A percentile compares a stretch with the other conserved stretches of the same genome.
phyloP scores from a whole-genome alignment of 2,888 invertebrate genomes.

The Acleris holmiana region DNA sequence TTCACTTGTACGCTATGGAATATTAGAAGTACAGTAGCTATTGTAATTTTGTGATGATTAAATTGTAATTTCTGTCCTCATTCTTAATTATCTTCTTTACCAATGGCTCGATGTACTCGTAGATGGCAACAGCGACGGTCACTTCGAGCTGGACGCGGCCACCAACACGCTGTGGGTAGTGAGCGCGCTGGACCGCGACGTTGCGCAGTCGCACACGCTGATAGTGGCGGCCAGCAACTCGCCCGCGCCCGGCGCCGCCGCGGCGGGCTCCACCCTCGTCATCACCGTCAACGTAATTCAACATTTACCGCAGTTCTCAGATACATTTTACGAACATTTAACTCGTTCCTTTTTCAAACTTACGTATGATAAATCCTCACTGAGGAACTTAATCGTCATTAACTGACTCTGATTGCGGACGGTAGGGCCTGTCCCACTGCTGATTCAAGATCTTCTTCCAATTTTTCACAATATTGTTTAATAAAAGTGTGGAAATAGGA shows the following conservation, averaged over 20 bases:
- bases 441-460: too few species aligned
- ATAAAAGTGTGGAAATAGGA: too few species aligned
- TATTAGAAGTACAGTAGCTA: too few species aligned
- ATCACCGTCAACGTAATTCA: conserved; percentile 73
- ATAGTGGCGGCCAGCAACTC: conserved; percentile 79
- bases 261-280: conserved; percentile 61
- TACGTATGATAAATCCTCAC: too few species aligned
- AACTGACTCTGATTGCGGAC: too few species aligned
- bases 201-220: conserved; percentile 62
- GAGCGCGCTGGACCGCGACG: conserved; percentile 72
- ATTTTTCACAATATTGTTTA: conserved; percentile 1
- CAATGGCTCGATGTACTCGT: conserved; percentile 17
- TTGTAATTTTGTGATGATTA: too few species aligned
- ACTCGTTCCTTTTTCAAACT: too few species aligned
- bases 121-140: conserved; percentile 65
- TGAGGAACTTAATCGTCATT: too few species aligned
- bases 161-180: conserved; percentile 64
- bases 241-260: conserved; percentile 48
- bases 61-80: too few species aligned
- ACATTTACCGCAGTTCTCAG: background rate
- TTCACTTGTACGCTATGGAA: too few species aligned
- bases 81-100: background rate
- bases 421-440: too few species aligned
- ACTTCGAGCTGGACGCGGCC: conserved; percentile 63
- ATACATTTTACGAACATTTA: too few species aligned